A percentile compares a stretch with the other conserved stretches of the same genome.
phyloP scores from a whole-genome alignment of 2,888 invertebrate species.

The Dexiosoma caninum region DNA sequence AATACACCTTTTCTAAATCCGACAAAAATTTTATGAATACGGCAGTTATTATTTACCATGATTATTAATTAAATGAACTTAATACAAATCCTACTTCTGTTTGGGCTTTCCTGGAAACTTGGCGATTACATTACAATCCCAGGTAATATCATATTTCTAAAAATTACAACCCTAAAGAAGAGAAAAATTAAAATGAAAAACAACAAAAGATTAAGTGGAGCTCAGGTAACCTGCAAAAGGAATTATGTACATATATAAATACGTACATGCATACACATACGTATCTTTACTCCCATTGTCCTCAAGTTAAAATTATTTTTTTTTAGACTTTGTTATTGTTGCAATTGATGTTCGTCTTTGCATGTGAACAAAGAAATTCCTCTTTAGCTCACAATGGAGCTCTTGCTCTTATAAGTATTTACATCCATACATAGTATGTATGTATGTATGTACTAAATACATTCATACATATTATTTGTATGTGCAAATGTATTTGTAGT shows the following conservation, averaged over 20 bases:
- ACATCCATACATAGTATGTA: not conserved
- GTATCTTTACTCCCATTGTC: too few relatives aligned
- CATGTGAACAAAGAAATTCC: conserved; percentile 60
- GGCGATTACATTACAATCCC: not conserved
- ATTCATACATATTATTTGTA: not conserved
- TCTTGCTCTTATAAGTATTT: conserved; percentile 21
- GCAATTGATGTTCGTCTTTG: conserved; percentile 28
- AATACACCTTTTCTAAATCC: too few relatives aligned
- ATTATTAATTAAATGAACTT: too few relatives aligned
- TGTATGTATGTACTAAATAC: not conserved
- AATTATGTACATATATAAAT: conserved; percentile 40
- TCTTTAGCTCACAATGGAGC: conserved; percentile 54
- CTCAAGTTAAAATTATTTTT: conserved; percentile 26
- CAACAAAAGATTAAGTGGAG: conserved; percentile 22
- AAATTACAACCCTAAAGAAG: conserved; percentile 9
- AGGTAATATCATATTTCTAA: not conserved
- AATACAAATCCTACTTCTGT: too few relatives aligned
- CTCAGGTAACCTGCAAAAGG: conserved; percentile 55
- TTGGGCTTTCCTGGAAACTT: not conserved
- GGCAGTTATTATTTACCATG: too few relatives aligned
- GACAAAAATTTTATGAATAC: too few relatives aligned
- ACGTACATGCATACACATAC: too few relatives aligned
- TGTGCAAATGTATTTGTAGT: not conserved
- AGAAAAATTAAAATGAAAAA: conserved; percentile 6
- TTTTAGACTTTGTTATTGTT: not conserved